Percentiles rank a stretch among this genome's conserved stretches.
These are phyloP conservation scores for Leptoclinus maculatus DNA, from an alignment of 2,797 vertebrate species.

Conservation along the genomic window DNA sequence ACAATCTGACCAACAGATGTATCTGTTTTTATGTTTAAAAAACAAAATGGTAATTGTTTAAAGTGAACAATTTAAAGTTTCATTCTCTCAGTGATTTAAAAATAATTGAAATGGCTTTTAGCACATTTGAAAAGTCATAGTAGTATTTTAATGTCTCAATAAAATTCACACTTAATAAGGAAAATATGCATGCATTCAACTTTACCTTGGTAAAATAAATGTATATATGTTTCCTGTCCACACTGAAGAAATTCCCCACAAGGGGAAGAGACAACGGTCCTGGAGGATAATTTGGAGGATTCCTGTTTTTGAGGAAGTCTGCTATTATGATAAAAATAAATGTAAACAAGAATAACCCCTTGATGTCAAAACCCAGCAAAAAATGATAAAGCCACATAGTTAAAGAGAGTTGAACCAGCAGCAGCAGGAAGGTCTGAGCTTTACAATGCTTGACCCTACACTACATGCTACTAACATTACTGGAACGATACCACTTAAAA, in stretches of 20 bases:
- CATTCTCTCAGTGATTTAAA: neutral
- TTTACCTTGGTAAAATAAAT: conserved; percentile 82
- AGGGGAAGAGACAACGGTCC: conserved; percentile 81
- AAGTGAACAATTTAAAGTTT: neutral
- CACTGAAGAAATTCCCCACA: conserved; percentile 77
- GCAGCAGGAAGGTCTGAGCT: neutral
- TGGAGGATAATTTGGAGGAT: conserved; percentile 84
- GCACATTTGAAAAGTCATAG: too few relatives aligned
- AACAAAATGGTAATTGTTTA: too few relatives aligned
- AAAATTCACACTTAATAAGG: neutral
- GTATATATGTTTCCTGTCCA: conserved; percentile 78
- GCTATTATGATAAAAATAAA: conserved; percentile 72
- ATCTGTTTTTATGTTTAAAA: too few relatives aligned
- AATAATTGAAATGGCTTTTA: neutral
- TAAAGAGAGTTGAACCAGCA: neutral
- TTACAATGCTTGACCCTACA: neutral
- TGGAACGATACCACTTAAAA: too few relatives aligned
- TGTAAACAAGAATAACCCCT: conserved; percentile 70
- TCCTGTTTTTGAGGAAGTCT: conserved; percentile 79
- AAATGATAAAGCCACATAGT: conserved; percentile 65
- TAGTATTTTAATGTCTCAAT: neutral
- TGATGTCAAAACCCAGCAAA: conserved; percentile 57
- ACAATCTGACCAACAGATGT: too few relatives aligned
- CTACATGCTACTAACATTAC: too few relatives aligned
- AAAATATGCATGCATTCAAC: neutral